Evolutionary conservation across 2,888 invertebrate species (phyloP).

Genomic region (Tolmerus cingulatus): DNA sequence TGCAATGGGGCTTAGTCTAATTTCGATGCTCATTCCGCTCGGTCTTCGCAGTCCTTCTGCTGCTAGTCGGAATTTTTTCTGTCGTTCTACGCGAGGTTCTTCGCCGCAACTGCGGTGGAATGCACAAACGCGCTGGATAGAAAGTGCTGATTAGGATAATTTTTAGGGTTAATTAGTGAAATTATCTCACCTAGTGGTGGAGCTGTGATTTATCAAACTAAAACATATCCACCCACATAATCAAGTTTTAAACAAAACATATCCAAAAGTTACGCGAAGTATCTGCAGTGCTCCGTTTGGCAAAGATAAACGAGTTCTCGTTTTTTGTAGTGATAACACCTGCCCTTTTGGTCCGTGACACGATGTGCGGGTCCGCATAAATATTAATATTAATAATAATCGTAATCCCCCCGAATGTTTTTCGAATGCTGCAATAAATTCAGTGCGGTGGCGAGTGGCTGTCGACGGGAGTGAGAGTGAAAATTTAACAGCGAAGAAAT

Average conservation of each 20-base stretch:
- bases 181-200: not conserved
- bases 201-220: not conserved
- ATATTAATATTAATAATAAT: not conserved
- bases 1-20: constrained; percentile 31
- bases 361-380: not conserved
- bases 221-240: not conserved
- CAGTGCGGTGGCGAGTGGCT: not conserved
- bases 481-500: not conserved
- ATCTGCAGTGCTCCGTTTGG: not conserved
- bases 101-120: not conserved
- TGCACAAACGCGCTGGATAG: not conserved
- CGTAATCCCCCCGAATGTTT: not conserved
- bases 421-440: not conserved
- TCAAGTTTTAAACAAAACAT: not conserved
- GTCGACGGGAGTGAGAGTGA: not conserved
- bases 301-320: not conserved
- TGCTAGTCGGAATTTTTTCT: not conserved
- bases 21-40: constrained; percentile 33
- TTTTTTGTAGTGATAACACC: not conserved
- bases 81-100: not conserved
- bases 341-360: not conserved
- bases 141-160: not conserved
- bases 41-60: not conserved
- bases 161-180: not conserved
- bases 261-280: not conserved